These are phyloP conservation scores for Ypsolopha scabrella DNA, from an alignment of 2,888 invertebrate species.

Conservation along the genomic window DNA sequence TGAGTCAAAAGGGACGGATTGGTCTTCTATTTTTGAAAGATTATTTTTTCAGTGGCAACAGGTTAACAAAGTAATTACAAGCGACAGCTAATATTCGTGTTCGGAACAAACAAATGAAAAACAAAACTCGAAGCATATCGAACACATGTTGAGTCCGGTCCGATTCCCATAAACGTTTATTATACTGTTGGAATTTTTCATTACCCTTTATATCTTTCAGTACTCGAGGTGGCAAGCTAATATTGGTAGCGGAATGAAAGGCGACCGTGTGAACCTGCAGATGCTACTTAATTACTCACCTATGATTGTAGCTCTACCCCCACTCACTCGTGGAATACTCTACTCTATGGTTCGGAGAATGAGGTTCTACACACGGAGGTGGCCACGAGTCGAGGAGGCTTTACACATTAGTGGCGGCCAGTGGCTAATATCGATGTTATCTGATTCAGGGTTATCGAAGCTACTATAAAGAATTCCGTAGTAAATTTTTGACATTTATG, in stretches of 20 bases:
- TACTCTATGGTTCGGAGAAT: not conserved
- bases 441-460: not conserved
- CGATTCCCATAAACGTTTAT: not conserved
- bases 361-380: not conserved
- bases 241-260: conserved; percentile 38
- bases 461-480: no score
- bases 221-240: conserved; percentile 5
- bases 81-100: not conserved
- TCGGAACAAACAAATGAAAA: not conserved
- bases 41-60: no score
- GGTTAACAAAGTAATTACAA: not conserved
- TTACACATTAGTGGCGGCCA: not conserved
- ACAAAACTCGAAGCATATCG: not conserved
- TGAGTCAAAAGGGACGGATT: no score
- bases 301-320: not conserved
- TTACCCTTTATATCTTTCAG: conserved; percentile 36
- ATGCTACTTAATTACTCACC: not conserved
- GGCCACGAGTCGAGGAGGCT: not conserved
- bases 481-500: no score
- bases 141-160: not conserved
- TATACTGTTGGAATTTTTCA: conserved; percentile 41
- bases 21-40: no score
- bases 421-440: not conserved
- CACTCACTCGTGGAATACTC: no score
- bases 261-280: conserved; percentile 34